Evolutionary conservation across 2,888 invertebrate species (phyloP).

Genomic region (Autographa pulchrina): DNA sequence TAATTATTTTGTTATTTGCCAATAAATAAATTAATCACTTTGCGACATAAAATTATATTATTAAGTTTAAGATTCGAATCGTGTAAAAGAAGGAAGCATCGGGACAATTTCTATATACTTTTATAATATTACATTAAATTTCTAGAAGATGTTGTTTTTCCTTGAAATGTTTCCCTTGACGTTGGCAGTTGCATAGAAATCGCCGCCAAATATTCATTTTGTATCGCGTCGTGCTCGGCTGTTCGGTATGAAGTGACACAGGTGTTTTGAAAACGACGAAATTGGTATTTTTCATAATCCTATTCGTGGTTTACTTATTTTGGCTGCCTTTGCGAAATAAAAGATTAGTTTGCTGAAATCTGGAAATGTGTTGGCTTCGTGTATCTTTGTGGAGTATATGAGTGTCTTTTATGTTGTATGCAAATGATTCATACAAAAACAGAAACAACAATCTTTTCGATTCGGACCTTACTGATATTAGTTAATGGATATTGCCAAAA

Average conservation of each 20-base stretch:
- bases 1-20: slow-evolving; percentile 2
- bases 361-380: slow-evolving; percentile 1
- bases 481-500: no score
- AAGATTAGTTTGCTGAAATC: not conserved
- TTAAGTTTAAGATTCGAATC: slow-evolving; percentile 22
- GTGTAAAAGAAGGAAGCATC: slow-evolving; percentile 17
- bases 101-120: slow-evolving; percentile 5
- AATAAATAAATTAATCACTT: slow-evolving; percentile 30
- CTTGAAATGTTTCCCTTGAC: slow-evolving; percentile 25
- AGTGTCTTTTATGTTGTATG: no score
- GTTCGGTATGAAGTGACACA: slow-evolving; percentile 54
- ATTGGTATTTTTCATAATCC: slow-evolving; percentile 62
- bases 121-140: slow-evolving; percentile 25
- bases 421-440: no score
- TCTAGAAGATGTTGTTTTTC: slow-evolving; percentile 27
- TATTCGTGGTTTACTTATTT: slow-evolving; percentile 47
- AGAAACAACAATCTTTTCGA: no score
- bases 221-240: slow-evolving; percentile 49
- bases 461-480: no score
- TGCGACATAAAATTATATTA: slow-evolving; percentile 14
- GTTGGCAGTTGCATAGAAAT: slow-evolving; percentile 68
- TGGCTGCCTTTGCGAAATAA: slow-evolving; percentile 15
- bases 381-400: not conserved
- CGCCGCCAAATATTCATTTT: slow-evolving; percentile 65
- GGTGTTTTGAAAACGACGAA: slow-evolving; percentile 60